A percentile compares a stretch with the other conserved stretches of the same genome.
Evolutionary conservation across 2,113 vertebrate genomes (phyloP).

Genomic region (Platysternon megacephalum): DNA sequence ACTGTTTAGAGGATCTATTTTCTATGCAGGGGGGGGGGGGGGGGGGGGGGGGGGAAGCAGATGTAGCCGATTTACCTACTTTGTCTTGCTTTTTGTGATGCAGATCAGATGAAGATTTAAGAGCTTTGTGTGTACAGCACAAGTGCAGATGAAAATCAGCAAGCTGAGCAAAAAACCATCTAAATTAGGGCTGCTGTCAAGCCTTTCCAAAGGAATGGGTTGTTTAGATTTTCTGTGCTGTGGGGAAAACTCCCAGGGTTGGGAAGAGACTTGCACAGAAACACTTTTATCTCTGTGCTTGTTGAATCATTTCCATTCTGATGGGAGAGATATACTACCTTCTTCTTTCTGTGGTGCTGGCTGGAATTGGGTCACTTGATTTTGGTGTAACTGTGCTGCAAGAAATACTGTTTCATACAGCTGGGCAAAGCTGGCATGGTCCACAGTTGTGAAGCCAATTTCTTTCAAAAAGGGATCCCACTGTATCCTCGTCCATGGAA

Average conservation of each 20-base stretch:
- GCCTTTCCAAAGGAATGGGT: neutral
- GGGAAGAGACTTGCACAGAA: neutral
- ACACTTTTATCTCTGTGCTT: neutral
- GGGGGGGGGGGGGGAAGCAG: neutral
- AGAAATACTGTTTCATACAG: neutral
- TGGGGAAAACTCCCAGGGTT: neutral
- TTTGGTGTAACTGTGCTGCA: neutral
- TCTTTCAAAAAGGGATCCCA: neutral
- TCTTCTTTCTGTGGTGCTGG: neutral
- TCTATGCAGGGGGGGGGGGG: neutral
- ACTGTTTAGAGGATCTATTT: neutral
- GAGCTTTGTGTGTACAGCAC: neutral
- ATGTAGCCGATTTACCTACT: neutral
- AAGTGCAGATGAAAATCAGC: neutral
- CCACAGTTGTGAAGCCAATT: neutral
- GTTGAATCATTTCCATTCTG: neutral
- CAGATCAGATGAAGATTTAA: neutral
- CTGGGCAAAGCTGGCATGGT: neutral
- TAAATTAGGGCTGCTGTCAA: neutral
- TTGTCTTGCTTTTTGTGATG: neutral
- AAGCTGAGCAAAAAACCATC: neutral
- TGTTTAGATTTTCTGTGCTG: neutral
- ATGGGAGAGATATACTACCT: neutral
- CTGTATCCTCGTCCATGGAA: neutral
- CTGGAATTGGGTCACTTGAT: neutral